phyloP scores from a whole-genome alignment of 2,113 vertebrate species.

The Neodon shergylaensis region DNA sequence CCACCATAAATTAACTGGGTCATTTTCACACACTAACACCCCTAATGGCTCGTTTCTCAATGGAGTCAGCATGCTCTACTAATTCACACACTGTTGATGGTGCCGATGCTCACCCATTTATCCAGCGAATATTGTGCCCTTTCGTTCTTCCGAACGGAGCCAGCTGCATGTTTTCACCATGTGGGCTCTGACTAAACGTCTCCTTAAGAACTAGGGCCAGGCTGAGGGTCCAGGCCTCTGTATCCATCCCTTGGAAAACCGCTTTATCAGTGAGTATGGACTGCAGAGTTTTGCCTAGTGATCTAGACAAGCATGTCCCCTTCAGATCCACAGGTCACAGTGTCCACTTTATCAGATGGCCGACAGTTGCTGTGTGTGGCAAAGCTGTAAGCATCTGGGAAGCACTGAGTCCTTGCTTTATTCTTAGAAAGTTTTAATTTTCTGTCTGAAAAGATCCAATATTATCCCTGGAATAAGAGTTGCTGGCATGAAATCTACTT shows the following conservation, averaged over 20 bases:
- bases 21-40: background rate
- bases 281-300: slow-evolving; percentile 17
- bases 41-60: background rate
- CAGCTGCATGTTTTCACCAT: background rate
- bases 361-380: slow-evolving; percentile 11
- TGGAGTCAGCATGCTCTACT: background rate
- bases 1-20: background rate
- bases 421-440: slow-evolving; percentile 50
- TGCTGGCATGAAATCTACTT: slow-evolving; percentile 78
- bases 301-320: slow-evolving; percentile 33
- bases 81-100: background rate
- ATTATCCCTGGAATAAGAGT: slow-evolving; percentile 66
- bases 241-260: background rate
- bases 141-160: background rate
- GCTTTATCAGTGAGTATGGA: background rate
- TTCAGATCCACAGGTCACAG: slow-evolving; percentile 40
- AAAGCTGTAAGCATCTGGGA: slow-evolving; percentile 59
- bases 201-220: background rate
- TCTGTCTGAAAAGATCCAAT: slow-evolving; percentile 59
- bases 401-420: slow-evolving; percentile 57
- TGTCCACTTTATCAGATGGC: background rate
- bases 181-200: background rate
- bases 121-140: background rate
- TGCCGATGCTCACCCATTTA: background rate
- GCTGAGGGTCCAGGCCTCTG: background rate